Conservation (phyloP, 2,113 vertebrate genomes). For the Pteruthius melanotis region DNA sequence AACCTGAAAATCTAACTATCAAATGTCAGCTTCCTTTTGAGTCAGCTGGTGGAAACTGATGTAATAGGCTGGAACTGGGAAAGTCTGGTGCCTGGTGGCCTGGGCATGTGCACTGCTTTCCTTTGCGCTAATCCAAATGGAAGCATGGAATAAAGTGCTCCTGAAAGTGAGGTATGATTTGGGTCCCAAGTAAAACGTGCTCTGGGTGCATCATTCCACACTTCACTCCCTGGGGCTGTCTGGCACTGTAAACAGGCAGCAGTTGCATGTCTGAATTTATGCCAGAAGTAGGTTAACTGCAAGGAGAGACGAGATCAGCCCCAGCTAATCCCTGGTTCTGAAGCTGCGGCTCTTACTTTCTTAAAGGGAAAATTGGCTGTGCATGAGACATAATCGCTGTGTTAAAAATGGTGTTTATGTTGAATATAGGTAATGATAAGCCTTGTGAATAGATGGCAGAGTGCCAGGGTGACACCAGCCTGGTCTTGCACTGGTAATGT, state of each 20-base stretch:
- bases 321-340: neutral
- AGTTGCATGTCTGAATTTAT: neutral
- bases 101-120: neutral
- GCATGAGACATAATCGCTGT: neutral
- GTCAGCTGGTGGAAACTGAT: neutral
- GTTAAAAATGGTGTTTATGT: neutral
- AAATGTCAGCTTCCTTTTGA: neutral
- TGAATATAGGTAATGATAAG: neutral
- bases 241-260: neutral
- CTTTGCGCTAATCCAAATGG: neutral
- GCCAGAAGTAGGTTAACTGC: neutral
- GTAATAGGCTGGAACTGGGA: neutral
- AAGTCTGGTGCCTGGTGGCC: neutral
- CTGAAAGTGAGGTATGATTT: neutral
- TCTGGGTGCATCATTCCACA: rapidly evolving
- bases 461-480: neutral
- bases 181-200: neutral
- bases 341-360: neutral
- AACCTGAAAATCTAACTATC: neutral
- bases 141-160: neutral
- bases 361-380: neutral
- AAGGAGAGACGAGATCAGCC: neutral
- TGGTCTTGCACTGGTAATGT: neutral
- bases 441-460: neutral
- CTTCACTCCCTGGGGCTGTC: neutral